A percentile compares a stretch with the other conserved stretches of the same genome.
Conservation (phyloP, 2,888 invertebrate genomes). For the Leptinotarsa peninsularis region DNA sequence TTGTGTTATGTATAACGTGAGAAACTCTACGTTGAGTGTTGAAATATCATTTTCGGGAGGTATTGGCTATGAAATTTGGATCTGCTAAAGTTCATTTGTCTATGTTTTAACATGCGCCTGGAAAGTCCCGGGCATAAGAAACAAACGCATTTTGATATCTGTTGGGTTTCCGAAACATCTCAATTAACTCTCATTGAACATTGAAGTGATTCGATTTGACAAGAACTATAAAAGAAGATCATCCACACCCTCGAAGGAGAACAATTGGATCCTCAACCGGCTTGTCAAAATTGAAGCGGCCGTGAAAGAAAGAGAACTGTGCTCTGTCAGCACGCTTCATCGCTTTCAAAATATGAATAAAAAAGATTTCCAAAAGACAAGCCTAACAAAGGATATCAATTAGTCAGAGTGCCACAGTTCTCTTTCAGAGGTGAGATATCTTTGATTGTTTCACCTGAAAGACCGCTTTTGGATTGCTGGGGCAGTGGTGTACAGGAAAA, state of each 20-base stretch:
- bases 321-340: conserved; percentile 32
- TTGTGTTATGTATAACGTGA: neutral
- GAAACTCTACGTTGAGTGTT: neutral
- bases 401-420: conserved; percentile 39
- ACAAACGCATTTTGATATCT: too few relatives aligned
- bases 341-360: conserved; percentile 29
- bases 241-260: neutral
- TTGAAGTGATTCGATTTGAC: neutral
- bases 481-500: neutral
- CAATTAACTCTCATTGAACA: neutral
- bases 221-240: neutral
- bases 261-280: conserved; percentile 14
- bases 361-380: conserved; percentile 39
- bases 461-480: conserved; percentile 9
- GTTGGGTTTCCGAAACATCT: neutral
- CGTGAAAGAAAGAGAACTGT: conserved; percentile 28
- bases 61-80: too few relatives aligned
- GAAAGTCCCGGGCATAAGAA: too few relatives aligned
- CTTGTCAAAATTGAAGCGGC: conserved; percentile 33
- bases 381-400: conserved; percentile 46
- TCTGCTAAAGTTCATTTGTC: too few relatives aligned
- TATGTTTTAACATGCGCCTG: too few relatives aligned
- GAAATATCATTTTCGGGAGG: too few relatives aligned
- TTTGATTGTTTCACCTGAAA: conserved; percentile 33
- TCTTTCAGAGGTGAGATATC: conserved; percentile 33